These are phyloP conservation scores for Napeogenes sylphis DNA, from an alignment of 2,888 invertebrate species.

Conservation along the genomic window DNA sequence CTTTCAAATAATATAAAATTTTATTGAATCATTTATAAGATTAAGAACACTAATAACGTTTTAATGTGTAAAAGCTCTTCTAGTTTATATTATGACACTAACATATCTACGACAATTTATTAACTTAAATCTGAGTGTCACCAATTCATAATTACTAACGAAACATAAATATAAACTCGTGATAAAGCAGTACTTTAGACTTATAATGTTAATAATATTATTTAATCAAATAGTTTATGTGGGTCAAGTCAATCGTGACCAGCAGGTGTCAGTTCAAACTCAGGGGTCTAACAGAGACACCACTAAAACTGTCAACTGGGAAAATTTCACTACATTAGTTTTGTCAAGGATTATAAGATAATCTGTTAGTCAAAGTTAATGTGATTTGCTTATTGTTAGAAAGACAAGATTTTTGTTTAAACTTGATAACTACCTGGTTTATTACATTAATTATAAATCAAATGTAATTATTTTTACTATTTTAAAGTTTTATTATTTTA, in stretches of 20 bases:
- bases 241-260: conserved; percentile 21
- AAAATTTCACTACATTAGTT: background rate
- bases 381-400: background rate
- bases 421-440: too few species aligned
- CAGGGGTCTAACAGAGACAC: background rate
- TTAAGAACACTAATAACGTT: too few species aligned
- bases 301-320: background rate
- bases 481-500: too few species aligned
- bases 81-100: background rate
- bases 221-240: conserved; percentile 17
- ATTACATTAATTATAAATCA: too few species aligned
- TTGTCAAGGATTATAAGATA: background rate
- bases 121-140: background rate
- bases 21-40: too few species aligned
- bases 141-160: conserved; percentile 9
- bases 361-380: background rate
- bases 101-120: background rate
- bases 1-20: too few species aligned
- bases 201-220: conserved; percentile 15
- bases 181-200: conserved; percentile 10
- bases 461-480: too few species aligned
- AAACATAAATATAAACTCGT: conserved; percentile 10
- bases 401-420: background rate
- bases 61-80: too few species aligned
- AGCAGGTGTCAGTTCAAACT: conserved; percentile 17